These are phyloP conservation scores for Python bivittatus DNA, from an alignment of 2,113 vertebrate species.

Conservation along the genomic window DNA sequence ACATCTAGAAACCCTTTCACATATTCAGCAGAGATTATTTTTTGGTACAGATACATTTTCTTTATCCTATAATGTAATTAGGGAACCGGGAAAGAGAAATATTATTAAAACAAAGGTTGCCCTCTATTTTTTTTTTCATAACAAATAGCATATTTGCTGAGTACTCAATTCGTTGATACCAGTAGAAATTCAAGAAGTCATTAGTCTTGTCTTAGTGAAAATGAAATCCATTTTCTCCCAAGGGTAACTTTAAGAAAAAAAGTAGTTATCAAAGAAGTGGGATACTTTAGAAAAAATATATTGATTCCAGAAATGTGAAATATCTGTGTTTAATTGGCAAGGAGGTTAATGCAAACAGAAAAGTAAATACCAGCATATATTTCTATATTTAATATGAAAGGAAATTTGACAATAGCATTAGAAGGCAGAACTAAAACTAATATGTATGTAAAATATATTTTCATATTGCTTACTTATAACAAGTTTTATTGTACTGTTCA, in stretches of 20 bases:
- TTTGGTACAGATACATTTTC: background rate
- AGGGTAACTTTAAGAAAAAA: background rate
- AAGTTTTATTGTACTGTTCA: background rate
- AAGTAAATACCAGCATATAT: background rate
- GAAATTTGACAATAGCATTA: background rate
- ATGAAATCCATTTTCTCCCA: background rate
- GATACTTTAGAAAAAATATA: background rate
- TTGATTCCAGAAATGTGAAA: background rate
- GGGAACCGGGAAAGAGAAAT: background rate
- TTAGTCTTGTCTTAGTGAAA: conserved; percentile 11
- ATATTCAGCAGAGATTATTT: background rate
- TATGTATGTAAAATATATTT: background rate
- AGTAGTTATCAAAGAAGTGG: background rate
- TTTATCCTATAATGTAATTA: background rate
- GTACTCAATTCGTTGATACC: background rate
- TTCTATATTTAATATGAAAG: background rate
- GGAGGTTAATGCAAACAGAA: background rate
- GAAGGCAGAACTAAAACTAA: background rate
- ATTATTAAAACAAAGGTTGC: background rate
- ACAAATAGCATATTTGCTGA: background rate
- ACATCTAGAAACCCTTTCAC: background rate
- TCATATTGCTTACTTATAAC: background rate
- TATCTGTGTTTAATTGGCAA: background rate
- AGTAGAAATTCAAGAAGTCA: background rate
- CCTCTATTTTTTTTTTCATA: background rate